These are phyloP conservation scores for Teinopalpus imperialis DNA, from an alignment of 2,888 invertebrate genomes.

Conservation along the genomic window DNA sequence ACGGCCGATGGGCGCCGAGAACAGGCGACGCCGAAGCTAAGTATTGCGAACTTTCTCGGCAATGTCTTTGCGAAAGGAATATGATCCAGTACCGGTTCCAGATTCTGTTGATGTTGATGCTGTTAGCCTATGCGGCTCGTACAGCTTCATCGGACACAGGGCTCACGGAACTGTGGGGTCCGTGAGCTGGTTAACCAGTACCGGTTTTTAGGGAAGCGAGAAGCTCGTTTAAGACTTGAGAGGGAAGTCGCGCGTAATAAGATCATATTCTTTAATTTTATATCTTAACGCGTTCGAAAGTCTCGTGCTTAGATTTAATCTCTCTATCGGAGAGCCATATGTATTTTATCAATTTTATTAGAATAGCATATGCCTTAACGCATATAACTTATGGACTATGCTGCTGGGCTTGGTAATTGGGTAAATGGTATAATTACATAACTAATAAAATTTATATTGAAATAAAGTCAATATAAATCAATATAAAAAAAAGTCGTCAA, in stretches of 20 bases:
- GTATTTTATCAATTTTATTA: constrained; percentile 58
- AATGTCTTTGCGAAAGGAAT: constrained; percentile 74
- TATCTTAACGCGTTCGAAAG: constrained; percentile 29
- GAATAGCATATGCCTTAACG: no score
- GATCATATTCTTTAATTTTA: constrained; percentile 69
- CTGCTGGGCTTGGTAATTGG: no score
- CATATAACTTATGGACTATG: no score
- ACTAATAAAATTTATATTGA: no score
- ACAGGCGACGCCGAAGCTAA: constrained; percentile 57
- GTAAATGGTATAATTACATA: no score
- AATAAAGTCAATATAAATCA: no score
- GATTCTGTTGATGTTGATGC: no score
- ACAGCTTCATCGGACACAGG: no score
- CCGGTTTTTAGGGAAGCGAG: constrained; percentile 47
- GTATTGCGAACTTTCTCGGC: constrained; percentile 46
- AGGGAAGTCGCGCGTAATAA: constrained; percentile 56
- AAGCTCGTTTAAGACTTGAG: constrained; percentile 60
- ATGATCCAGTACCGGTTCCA: constrained; percentile 68
- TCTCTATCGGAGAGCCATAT: constrained; percentile 51
- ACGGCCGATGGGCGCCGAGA: constrained; percentile 56
- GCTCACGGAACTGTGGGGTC: no score
- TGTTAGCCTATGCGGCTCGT: no score
- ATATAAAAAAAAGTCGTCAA: no score
- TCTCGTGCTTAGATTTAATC: constrained; percentile 24
- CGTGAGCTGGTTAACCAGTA: no score